Conservation (phyloP, 2,113 vertebrate species). For the Orientallactaga bullata region DNA sequence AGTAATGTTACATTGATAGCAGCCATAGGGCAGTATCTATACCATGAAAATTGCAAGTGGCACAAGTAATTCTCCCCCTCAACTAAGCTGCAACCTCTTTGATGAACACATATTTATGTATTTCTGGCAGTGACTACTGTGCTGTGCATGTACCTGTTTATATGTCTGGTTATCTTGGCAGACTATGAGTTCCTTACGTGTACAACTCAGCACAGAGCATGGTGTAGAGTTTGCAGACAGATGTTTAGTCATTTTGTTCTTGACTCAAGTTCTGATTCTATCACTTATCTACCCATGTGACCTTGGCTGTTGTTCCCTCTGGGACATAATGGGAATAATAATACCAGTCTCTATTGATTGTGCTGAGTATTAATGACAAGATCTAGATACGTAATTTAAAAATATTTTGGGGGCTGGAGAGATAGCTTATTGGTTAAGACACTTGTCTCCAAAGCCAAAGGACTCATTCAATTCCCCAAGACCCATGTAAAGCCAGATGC, state of each 20-base stretch:
- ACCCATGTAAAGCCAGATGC: too few species aligned
- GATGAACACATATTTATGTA: not conserved
- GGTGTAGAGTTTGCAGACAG: not conserved
- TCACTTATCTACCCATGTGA: conserved; percentile 27
- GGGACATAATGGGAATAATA: conserved; percentile 15
- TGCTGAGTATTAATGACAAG: conserved; percentile 30
- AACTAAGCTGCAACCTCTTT: not conserved
- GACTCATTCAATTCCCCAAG: too few species aligned
- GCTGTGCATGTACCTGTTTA: not conserved
- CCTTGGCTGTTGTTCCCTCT: conserved; percentile 41
- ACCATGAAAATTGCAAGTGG: not conserved
- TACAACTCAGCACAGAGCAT: not conserved
- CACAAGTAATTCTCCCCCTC: not conserved
- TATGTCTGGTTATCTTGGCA: conserved; percentile 10
- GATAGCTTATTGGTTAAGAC: too few species aligned
- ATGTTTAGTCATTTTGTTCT: conserved; percentile 25
- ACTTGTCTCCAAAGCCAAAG: too few species aligned
- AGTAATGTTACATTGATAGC: not conserved
- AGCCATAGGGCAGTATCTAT: not conserved
- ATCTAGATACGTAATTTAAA: not conserved
- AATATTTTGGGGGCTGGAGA: too few species aligned
- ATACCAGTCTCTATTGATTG: not conserved
- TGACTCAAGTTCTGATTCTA: conserved; percentile 35
- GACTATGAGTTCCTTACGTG: conserved; percentile 1
- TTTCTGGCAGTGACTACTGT: not conserved